Evolutionary conservation across 1,140 invertebrate species (phyloP).

Genomic region (Diploscapter pachys): DNA sequence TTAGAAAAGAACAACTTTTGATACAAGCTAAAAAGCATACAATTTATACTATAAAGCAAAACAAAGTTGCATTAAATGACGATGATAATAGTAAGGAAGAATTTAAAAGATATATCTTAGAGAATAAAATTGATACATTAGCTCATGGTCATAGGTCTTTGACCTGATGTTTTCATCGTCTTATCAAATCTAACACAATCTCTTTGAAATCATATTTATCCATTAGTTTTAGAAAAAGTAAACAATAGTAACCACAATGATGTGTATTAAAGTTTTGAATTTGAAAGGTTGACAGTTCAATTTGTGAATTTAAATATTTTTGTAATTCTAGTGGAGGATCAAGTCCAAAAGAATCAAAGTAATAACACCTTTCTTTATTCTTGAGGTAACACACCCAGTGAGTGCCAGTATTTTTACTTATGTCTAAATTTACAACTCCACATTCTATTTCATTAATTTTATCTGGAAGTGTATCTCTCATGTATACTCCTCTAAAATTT

Average conservation of each 20-base stretch:
- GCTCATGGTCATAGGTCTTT: conserved; percentile 3
- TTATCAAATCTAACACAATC: conserved; percentile 16
- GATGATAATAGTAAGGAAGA: conserved; percentile 4
- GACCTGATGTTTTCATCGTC: background rate
- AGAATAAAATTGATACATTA: background rate
- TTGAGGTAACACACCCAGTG: conserved; percentile 37
- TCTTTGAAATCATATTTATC: conserved; percentile 32
- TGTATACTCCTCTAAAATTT: conserved; percentile 29
- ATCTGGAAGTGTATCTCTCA: conserved; percentile 34
- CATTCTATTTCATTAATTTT: conserved; percentile 34
- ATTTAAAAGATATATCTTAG: conserved; percentile 15
- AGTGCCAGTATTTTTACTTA: conserved; percentile 27
- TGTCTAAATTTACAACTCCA: conserved; percentile 36
- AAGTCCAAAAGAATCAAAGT: conserved; percentile 37
- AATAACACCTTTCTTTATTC: conserved; percentile 30
- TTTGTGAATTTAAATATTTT: conserved; percentile 38
- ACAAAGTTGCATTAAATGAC: conserved; percentile 23
- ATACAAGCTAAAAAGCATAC: conserved; percentile 14
- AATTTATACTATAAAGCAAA: conserved; percentile 1
- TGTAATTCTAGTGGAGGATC: conserved; percentile 30
- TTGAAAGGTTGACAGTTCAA: conserved; percentile 32
- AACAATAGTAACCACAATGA: conserved; percentile 36
- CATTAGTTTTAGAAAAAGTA: conserved; percentile 33
- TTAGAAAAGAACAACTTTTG: conserved; percentile 11
- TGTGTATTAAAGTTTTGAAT: conserved; percentile 36